Evolutionary conservation across 2,888 invertebrate species (phyloP).

Genomic region (Brachyopa scutellaris): DNA sequence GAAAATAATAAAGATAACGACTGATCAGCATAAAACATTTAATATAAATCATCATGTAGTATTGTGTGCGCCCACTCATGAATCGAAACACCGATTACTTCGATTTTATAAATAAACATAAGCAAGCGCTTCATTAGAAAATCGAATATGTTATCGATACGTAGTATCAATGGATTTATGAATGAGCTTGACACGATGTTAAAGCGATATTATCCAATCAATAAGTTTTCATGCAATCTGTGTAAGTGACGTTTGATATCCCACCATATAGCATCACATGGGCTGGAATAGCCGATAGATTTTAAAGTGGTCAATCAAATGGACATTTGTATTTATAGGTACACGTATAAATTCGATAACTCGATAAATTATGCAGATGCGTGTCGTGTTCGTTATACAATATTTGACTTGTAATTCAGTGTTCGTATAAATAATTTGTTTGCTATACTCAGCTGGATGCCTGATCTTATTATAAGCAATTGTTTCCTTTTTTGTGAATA

Average conservation of each 20-base stretch:
- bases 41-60: constrained; percentile 13
- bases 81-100: not conserved
- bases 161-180: constrained; percentile 29
- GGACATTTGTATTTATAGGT: constrained; percentile 52
- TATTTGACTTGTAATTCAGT: constrained; percentile 13
- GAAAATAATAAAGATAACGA: not conserved
- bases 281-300: constrained; percentile 37
- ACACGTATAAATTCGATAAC: too few species aligned
- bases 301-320: constrained; percentile 53
- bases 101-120: constrained; percentile 23
- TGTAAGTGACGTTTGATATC: too few species aligned
- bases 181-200: constrained; percentile 38
- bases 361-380: constrained; percentile 42
- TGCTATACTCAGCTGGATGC: constrained; percentile 5
- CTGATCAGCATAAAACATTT: constrained; percentile 23
- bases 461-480: not conserved
- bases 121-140: constrained; percentile 32
- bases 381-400: constrained; percentile 29
- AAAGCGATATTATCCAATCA: constrained; percentile 7
- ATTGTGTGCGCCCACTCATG: not conserved
- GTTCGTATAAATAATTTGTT: not conserved
- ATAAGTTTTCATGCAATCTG: too few species aligned
- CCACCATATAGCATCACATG: too few species aligned
- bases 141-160: constrained; percentile 25
- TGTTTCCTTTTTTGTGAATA: constrained; percentile 2